These are phyloP conservation scores for Bos indicus DNA, from an alignment of 2,113 vertebrate genomes.

Conservation along the genomic window DNA sequence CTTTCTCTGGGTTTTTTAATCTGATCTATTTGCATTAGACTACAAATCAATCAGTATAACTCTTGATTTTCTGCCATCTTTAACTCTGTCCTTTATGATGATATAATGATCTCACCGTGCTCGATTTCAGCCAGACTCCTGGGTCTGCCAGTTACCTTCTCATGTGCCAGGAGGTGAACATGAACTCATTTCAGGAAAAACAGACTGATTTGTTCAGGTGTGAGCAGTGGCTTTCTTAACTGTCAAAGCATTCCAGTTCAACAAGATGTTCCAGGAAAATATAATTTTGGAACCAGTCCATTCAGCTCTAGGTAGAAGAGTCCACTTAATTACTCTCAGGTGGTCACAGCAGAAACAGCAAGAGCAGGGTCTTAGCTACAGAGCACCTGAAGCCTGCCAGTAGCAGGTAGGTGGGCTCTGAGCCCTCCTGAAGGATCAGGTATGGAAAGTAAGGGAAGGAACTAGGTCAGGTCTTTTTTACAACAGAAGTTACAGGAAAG, in stretches of 20 bases:
- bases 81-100: not conserved
- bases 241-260: conserved; percentile 57
- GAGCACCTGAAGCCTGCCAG: not conserved
- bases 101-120: not conserved
- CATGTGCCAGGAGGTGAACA: not conserved
- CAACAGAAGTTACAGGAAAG: conserved; percentile 13
- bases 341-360: not conserved
- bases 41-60: not conserved
- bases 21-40: not conserved
- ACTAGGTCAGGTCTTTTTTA: not conserved
- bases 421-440: not conserved
- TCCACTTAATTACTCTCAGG: conserved; percentile 50
- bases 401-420: not conserved
- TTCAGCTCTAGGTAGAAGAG: conserved; percentile 49
- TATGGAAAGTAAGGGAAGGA: not conserved
- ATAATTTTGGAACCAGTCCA: conserved; percentile 44
- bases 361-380: not conserved
- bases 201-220: conserved; percentile 71
- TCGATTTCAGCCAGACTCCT: conserved; percentile 1
- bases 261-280: conserved; percentile 70
- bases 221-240: conserved; percentile 47
- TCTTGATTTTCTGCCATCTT: not conserved
- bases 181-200: conserved; percentile 53
- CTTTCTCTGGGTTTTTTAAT: not conserved
- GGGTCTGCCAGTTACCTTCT: not conserved